Evolutionary conservation across 2,797 vertebrate species (phyloP).

Genomic region (Centropyge bicolor): DNA sequence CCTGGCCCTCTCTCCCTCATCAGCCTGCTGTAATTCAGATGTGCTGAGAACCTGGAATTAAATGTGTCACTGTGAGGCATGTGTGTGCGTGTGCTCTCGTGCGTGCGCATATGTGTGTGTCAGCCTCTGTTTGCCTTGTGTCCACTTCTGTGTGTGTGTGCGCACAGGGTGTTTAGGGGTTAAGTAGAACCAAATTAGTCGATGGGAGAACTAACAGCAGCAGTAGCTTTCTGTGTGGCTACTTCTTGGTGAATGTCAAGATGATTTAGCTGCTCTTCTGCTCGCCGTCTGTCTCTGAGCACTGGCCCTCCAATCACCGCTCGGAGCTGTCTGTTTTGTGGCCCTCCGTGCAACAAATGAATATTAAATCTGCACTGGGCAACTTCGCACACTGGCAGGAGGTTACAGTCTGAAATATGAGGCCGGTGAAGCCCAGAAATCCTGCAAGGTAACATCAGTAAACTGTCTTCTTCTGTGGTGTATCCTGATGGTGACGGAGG

Average conservation of each 20-base stretch:
- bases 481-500: conserved; percentile 14
- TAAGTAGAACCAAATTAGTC: conserved; percentile 84
- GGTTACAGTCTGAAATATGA: conserved; percentile 59
- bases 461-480: conserved; percentile 18
- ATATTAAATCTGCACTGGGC: conserved; percentile 72
- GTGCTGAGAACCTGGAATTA: conserved; percentile 96
- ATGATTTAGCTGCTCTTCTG: conserved; percentile 82
- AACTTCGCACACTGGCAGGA: conserved; percentile 50
- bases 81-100: conserved; percentile 80
- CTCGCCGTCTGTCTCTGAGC: conserved; percentile 79
- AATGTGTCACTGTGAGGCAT: conserved; percentile 89
- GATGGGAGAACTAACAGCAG: conserved; percentile 78
- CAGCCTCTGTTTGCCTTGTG: conserved; percentile 57
- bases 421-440: conserved; percentile 37
- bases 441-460: conserved; percentile 45
- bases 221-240: conserved; percentile 77
- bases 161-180: conserved; percentile 74
- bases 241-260: conserved; percentile 83
- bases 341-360: conserved; percentile 76
- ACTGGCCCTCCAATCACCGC: conserved; percentile 77
- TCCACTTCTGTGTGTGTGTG: conserved; percentile 34
- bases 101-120: conserved; percentile 85
- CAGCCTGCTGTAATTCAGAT: conserved; percentile 94
- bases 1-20: conserved; percentile 92
- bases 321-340: conserved; percentile 72